These are phyloP conservation scores for Loxodonta africana DNA, from an alignment of 2,113 vertebrate genomes.

Conservation along the genomic window DNA sequence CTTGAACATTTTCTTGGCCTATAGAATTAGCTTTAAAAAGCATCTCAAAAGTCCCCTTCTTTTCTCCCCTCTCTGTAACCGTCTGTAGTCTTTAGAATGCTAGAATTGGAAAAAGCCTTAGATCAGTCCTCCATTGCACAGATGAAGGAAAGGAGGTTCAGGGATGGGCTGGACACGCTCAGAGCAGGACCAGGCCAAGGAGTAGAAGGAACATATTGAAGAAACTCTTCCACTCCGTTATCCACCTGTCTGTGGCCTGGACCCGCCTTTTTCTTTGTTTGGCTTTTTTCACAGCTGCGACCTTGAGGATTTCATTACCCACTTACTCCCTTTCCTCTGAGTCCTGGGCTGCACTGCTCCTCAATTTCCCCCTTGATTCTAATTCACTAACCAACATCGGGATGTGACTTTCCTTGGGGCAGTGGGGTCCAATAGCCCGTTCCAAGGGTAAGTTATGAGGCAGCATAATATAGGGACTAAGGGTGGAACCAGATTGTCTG, in stretches of 20 bases:
- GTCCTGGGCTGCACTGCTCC: not conserved
- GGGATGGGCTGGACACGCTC: not conserved
- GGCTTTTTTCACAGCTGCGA: not conserved
- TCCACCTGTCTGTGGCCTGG: not conserved
- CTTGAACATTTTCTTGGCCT: constrained; percentile 13
- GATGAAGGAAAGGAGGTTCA: not conserved
- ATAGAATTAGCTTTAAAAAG: not conserved
- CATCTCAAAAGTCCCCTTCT: not conserved
- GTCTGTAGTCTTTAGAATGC: not conserved
- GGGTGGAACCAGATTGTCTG: not conserved
- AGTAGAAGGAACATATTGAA: not conserved
- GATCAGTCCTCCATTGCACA: not conserved
- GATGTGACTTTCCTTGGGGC: not conserved
- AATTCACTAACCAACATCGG: not conserved
- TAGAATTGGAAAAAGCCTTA: not conserved
- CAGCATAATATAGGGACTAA: not conserved
- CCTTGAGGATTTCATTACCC: not conserved
- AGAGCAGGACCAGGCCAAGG: not conserved
- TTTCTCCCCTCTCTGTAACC: not conserved
- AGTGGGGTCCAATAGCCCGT: not conserved
- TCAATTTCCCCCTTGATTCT: not conserved
- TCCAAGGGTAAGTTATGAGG: not conserved
- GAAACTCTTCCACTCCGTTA: not conserved
- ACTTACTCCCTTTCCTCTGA: not conserved
- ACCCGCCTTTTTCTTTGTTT: not conserved